A percentile compares a stretch with the other conserved stretches of the same genome.
Conservation (phyloP, 2,113 vertebrate genomes). For the Hydropotes inermis region DNA sequence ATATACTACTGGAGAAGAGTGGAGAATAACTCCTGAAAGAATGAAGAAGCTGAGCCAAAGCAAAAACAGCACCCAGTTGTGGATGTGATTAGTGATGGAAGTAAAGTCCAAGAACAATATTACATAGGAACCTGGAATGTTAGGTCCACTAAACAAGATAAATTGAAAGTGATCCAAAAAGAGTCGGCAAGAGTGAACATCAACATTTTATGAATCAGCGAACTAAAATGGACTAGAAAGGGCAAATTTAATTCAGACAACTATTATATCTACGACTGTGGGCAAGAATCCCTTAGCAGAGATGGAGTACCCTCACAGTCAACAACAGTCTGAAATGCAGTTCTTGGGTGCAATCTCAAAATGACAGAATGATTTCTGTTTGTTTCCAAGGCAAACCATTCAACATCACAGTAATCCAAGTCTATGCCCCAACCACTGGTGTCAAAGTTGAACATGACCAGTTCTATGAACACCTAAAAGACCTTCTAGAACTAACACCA, state of each 20-base stretch:
- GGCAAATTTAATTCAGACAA: background rate
- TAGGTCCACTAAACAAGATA: background rate
- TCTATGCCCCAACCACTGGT: background rate
- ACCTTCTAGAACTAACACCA: background rate
- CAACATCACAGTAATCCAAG: background rate
- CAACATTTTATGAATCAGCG: background rate
- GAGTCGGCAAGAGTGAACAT: background rate
- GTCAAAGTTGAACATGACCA: background rate
- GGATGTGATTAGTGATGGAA: background rate
- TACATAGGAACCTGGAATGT: background rate
- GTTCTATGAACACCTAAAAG: background rate
- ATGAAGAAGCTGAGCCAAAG: background rate
- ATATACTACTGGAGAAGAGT: background rate
- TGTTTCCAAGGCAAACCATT: background rate
- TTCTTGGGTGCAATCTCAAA: background rate
- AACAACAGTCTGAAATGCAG: background rate
- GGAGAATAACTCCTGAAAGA: background rate
- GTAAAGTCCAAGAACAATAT: background rate
- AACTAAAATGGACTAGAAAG: background rate
- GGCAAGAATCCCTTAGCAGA: background rate
- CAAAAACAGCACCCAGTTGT: background rate
- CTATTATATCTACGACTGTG: background rate
- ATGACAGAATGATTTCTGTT: background rate
- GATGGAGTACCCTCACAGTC: background rate
- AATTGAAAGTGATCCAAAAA: background rate